These are phyloP conservation scores for Drosophila subsilvestris DNA, from an alignment of 2,888 invertebrate genomes.

Conservation along the genomic window DNA sequence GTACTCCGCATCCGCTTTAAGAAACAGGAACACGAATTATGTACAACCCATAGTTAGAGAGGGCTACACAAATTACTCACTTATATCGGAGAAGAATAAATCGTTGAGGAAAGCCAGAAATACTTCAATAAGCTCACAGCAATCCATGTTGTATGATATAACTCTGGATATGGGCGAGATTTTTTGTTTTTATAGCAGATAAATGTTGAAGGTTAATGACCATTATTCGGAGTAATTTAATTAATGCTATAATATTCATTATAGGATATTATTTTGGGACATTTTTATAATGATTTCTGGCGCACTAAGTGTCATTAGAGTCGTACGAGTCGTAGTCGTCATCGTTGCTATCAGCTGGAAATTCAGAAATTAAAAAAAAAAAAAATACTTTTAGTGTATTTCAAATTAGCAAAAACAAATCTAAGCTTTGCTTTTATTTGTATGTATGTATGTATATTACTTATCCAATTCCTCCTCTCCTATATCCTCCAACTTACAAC, in stretches of 20 bases:
- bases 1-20: conserved; percentile 57
- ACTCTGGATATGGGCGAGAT: neutral
- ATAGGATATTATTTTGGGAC: neutral
- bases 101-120: conserved; percentile 56
- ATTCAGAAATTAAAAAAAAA: no score
- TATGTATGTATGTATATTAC: conserved; percentile 2
- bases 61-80: conserved; percentile 27
- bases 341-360: conserved; percentile 33
- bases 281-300: conserved; percentile 1
- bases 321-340: conserved; percentile 14
- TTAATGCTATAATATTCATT: conserved; percentile 11
- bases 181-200: conserved; percentile 5
- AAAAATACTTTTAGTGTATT: neutral
- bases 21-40: neutral
- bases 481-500: conserved; percentile 55
- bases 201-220: conserved; percentile 1
- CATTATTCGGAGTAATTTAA: conserved; percentile 15
- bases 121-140: conserved; percentile 54
- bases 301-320: conserved; percentile 3
- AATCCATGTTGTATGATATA: conserved; percentile 21
- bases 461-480: conserved; percentile 40
- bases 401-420: neutral
- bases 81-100: conserved; percentile 59
- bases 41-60: neutral
- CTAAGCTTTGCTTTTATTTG: neutral